Base-by-base conservation (phyloP, 2,113 vertebrate genomes). In the Pachycephala philippinensis region DNA sequence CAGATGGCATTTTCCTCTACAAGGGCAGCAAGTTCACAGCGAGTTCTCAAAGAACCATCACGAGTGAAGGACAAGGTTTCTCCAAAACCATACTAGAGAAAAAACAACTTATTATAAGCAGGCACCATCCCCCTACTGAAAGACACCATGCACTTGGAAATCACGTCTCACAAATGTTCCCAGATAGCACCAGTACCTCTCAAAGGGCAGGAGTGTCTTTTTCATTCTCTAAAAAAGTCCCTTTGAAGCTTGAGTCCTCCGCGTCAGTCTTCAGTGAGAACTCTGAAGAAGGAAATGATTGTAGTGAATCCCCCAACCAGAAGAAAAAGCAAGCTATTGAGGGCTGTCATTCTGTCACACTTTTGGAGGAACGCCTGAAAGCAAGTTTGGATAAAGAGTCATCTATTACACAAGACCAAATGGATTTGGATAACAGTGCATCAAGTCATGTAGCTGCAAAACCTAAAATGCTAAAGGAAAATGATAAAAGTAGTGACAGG, bases 241-340 rank as follows among this genome's bases (percentile, higher is more conserved):
- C 98, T 83, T 97, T 99, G 86, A 98, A 99, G 94, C 98, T 99
- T 15, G 99, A 99, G 94, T 99, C 99, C 31, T 99, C 98, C 7
- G 99, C 99, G 39, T 99, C 99, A 1, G 99, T 99, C 95, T 99
- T 99, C 97, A 99, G 98, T 28, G 99, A 99, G 97, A 98, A 98
- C 56, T 91, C 96, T 47, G 99, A 99, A 77, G 99, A 99, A 89
- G 98, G 86, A 31, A 97, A 97, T 15, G 98, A 98, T 61, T 97
- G 91, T 39, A 94, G 87, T 65, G 97, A 98, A 85, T 95, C 97
- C 15, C 83, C 97, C 59, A 97, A 87, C 94, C 98, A 93, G 82
- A 98, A 98, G 98, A 96, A 72, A 97, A 98, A 98, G 74, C 97
- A 96, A 89, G 49, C 45, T 53, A 15, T 92, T 26, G 97, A 98